These are phyloP conservation scores for Sylvicola fuscatus DNA, from an alignment of 2,888 invertebrate species.

Conservation along the genomic window DNA sequence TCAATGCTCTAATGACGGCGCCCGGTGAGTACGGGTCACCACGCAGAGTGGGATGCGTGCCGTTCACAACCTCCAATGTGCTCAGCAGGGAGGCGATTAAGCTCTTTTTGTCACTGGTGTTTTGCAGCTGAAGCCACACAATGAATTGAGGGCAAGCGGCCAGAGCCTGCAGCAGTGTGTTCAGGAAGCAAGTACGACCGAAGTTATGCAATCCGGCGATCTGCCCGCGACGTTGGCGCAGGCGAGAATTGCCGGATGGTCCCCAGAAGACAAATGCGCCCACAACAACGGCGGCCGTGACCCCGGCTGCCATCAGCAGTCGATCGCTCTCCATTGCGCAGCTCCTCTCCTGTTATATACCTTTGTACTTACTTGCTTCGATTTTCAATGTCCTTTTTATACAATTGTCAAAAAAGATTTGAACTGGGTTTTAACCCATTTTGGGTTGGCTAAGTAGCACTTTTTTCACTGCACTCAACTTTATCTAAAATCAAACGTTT, in stretches of 20 bases:
- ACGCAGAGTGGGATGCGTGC: constrained; percentile 44
- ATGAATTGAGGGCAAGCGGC: constrained; percentile 73
- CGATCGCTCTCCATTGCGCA: constrained; percentile 37
- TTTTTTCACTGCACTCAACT: too few species aligned
- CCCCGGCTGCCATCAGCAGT: constrained; percentile 56
- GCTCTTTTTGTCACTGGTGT: constrained; percentile 41
- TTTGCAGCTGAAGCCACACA: constrained; percentile 52
- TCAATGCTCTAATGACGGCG: constrained; percentile 50
- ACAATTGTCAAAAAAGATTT: too few species aligned
- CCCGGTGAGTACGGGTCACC: constrained; percentile 36
- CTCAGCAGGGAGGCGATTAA: constrained; percentile 53
- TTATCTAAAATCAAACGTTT: too few species aligned
- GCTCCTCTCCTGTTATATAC: too few species aligned
- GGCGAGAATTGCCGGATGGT: constrained; percentile 30
- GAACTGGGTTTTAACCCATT: too few species aligned
- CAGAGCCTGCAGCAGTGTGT: constrained; percentile 74
- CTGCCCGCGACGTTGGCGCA: constrained; percentile 44
- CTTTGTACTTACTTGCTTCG: too few species aligned
- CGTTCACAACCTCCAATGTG: constrained; percentile 56
- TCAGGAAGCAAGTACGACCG: constrained; percentile 83
- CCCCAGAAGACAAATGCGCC: constrained; percentile 69
- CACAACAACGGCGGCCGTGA: constrained; percentile 61
- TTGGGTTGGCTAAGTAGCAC: too few species aligned
- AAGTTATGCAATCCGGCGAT: constrained; percentile 75
- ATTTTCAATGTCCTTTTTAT: too few species aligned